Conservation (phyloP, 2,888 invertebrate species). For the Cryptus armator region DNA sequence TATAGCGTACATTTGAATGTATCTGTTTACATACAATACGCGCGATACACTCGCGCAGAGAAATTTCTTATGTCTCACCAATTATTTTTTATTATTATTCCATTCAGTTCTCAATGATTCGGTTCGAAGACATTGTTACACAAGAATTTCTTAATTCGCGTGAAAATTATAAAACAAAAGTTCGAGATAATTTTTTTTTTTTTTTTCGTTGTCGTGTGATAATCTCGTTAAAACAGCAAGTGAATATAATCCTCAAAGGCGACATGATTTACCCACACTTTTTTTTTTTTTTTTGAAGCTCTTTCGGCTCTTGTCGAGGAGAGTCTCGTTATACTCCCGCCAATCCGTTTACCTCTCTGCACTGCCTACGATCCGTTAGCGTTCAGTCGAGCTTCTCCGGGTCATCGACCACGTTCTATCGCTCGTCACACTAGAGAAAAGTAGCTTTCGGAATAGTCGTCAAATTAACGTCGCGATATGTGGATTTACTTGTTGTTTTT, state of each 20-base stretch:
- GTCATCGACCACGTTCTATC: conserved; percentile 65
- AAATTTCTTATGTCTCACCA: conserved; percentile 1
- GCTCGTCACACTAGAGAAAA: conserved; percentile 24
- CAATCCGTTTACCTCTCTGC: conserved; percentile 64
- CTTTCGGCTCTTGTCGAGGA: conserved; percentile 21
- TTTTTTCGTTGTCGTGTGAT: background rate
- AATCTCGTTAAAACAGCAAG: conserved; percentile 32
- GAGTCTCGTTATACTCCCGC: conserved; percentile 52
- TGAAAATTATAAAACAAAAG: conserved; percentile 29
- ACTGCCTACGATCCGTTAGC: conserved; percentile 62
- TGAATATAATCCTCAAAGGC: conserved; percentile 23
- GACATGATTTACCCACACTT: conserved; percentile 7
- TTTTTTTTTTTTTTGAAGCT: conserved; percentile 2
- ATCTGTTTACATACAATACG: background rate
- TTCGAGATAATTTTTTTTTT: background rate
- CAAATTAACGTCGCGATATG: conserved; percentile 9
- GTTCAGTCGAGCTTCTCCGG: conserved; percentile 59
- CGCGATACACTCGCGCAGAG: conserved; percentile 1
- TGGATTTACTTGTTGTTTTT: background rate
- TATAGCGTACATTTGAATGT: background rate
- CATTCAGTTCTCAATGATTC: conserved; percentile 23
- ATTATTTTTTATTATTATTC: conserved; percentile 4
- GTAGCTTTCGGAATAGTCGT: conserved; percentile 4
- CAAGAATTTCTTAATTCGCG: conserved; percentile 1
- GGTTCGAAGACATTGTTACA: background rate